Base-by-base conservation (phyloP, 2,888 invertebrate genomes). In the Exephanes ischioxanthus region DNA sequence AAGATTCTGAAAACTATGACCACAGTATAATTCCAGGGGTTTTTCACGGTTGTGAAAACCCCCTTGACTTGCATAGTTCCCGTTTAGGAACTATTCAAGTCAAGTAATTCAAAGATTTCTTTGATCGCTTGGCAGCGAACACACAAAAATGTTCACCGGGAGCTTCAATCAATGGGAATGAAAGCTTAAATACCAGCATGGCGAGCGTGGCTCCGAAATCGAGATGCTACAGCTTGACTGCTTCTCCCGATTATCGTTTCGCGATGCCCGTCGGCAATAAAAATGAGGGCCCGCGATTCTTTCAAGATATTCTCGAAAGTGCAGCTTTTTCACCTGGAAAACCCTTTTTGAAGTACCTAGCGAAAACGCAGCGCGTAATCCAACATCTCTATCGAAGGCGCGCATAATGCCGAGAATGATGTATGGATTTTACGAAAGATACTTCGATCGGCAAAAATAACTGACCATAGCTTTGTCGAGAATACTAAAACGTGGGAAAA, bases 1-100 rank as follows among this genome's bases (percentile, higher is more conserved):
- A 84, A 72, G 75, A 83, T 33, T 33, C 48, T 26, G 75, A 75
- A 26, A 75, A 51, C 26, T 81, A 81, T 75, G 68, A 30, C 5
- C 81, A 81, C 48, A 66, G 37, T 19, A 33, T 16, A 26, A 75
- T 53, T 53, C 53, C 53, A 16, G 53, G 53, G 4, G 53, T 1
- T 53, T 53, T 75, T 53, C 53, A 53, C n/a, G 53, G 30, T 30
- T 3, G 30, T 30, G 30, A 30, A 30, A 30, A 30, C 4, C 4
- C 30, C 30, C 30, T 30, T 30, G 30, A 30, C 30, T 30, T 30
- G 30, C 3, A 30, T 30, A 30, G 30, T 30, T 30, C 30, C 30
- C 3, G 30, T 3, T 30, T 30, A 0, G 53, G 0, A 53, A 53
- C 53, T 53, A 19, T 53, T n/a, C n/a, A n/a, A n/a, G n/a, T 53